These are phyloP conservation scores for Phortica okadai DNA, from an alignment of 2,888 invertebrate species.

Conservation along the genomic window DNA sequence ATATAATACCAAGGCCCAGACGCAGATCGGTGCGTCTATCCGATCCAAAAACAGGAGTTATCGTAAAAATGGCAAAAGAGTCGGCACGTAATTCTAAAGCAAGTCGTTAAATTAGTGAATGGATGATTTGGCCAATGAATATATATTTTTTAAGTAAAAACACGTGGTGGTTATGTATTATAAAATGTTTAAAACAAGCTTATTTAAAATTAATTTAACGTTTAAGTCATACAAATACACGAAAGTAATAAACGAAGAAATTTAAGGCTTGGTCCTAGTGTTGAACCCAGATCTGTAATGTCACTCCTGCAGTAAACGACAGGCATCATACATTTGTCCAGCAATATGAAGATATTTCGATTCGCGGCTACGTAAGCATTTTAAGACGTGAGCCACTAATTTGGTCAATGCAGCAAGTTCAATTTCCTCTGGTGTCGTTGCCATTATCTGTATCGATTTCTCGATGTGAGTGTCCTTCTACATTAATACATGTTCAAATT, in stretches of 20 bases:
- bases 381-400: constrained; percentile 75
- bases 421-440: constrained; percentile 69
- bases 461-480: constrained; percentile 53
- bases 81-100: too few relatives aligned
- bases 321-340: constrained; percentile 78
- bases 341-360: constrained; percentile 75
- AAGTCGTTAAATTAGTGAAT: too few relatives aligned
- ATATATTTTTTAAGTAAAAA: neutral
- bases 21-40: constrained; percentile 25
- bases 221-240: too few relatives aligned
- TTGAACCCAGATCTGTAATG: too few relatives aligned
- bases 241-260: too few relatives aligned
- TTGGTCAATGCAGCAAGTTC: constrained; percentile 71
- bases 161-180: too few relatives aligned
- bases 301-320: constrained; percentile 68
- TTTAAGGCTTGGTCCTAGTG: too few relatives aligned
- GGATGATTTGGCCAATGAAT: too few relatives aligned
- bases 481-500: constrained; percentile 1
- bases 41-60: neutral
- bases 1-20: constrained; percentile 36
- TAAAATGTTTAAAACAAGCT: too few relatives aligned
- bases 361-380: constrained; percentile 75
- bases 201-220: too few relatives aligned
- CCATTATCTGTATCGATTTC: constrained; percentile 63
- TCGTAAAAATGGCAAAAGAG: neutral